These are phyloP conservation scores for Pimephales promelas DNA, from an alignment of 2,113 vertebrate genomes.

Conservation along the genomic window DNA sequence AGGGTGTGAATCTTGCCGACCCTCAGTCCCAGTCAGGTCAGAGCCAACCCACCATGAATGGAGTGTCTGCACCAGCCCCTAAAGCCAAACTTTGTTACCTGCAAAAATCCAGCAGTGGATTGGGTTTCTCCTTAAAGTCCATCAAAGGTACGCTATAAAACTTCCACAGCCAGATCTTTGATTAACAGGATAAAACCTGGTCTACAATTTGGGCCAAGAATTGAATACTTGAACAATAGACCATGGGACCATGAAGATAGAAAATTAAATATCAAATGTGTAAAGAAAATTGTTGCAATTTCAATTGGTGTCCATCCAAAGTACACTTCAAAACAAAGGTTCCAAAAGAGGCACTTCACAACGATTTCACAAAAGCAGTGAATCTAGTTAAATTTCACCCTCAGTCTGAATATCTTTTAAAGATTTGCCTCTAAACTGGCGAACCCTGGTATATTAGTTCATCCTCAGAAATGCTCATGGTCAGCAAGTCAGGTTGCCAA, in stretches of 20 bases:
- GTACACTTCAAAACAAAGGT: neutral
- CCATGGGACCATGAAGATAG: neutral
- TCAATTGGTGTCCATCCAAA: neutral
- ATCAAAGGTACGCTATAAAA: slow-evolving; percentile 75
- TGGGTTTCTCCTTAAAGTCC: slow-evolving; percentile 87
- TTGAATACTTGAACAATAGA: neutral
- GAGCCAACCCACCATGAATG: slow-evolving; percentile 59
- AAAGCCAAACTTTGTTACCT: slow-evolving; percentile 88
- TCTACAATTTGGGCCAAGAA: neutral
- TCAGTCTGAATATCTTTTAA: too few species aligned
- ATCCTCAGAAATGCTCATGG: neutral
- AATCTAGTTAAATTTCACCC: too few species aligned
- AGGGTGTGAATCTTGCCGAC: slow-evolving; percentile 73
- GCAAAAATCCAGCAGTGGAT: slow-evolving; percentile 77
- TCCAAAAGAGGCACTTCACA: neutral
- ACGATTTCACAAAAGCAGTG: neutral
- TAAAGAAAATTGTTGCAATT: neutral
- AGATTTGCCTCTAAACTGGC: neutral
- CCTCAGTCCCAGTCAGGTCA: slow-evolving; percentile 47
- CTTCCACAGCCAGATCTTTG: neutral
- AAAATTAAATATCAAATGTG: neutral
- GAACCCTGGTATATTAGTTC: neutral
- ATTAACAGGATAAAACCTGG: neutral
- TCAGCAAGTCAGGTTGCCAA: neutral
- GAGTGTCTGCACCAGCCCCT: slow-evolving; percentile 53